phyloP scores from a whole-genome alignment of 2,113 vertebrate species.

The Harpagus bidentatus region DNA sequence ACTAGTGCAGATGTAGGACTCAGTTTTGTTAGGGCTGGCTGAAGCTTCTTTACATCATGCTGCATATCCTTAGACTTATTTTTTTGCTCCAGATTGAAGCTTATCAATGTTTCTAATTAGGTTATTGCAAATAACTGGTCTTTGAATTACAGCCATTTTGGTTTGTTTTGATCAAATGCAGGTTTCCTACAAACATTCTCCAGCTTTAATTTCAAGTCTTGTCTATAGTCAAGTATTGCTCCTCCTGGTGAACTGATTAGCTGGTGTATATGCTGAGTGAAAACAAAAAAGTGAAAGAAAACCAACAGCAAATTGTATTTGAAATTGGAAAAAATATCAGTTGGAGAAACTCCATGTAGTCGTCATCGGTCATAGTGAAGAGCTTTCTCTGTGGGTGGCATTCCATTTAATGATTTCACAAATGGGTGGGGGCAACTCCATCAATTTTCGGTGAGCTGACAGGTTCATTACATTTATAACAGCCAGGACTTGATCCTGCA shows the following conservation, averaged over 20 bases:
- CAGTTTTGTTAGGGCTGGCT: not conserved
- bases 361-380: not conserved
- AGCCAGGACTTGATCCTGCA: not conserved
- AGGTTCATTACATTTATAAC: not conserved
- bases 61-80: not conserved
- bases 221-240: not conserved
- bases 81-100: not conserved
- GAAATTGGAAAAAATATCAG: not conserved
- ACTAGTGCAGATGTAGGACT: not conserved
- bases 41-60: not conserved
- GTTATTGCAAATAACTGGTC: not conserved
- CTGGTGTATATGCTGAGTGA: not conserved
- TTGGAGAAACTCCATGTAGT: not conserved
- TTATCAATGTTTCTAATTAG: not conserved
- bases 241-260: not conserved
- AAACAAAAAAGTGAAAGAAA: not conserved
- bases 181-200: not conserved
- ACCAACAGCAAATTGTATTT: not conserved
- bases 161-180: not conserved
- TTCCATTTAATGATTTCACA: conserved; percentile 20
- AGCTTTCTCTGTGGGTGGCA: not conserved
- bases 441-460: not conserved
- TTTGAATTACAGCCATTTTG: not conserved
- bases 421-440: not conserved
- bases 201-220: not conserved